Evolutionary conservation across 2,113 vertebrate species (phyloP), one percentile per base, ranked within the genome.

Genomic region (Fukomys damarensis): DNA sequence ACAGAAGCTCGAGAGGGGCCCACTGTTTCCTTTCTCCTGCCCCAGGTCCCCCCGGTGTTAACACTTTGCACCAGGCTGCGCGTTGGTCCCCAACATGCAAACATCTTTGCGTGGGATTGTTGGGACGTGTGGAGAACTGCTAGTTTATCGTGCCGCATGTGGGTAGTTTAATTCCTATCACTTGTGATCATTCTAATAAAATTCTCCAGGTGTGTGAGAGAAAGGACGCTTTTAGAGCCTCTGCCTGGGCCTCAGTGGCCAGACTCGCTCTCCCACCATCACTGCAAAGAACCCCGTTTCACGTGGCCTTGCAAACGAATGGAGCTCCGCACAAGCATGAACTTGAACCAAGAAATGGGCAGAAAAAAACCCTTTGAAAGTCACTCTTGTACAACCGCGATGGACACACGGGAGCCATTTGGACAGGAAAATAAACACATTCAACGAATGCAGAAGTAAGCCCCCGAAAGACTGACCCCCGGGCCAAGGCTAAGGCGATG

Each of bases 341-440:
- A 8, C 59, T 76, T 32, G 30, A 95, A 61, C 26, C 72, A 87
- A 92, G 26, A 54, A 65, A 79, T 3, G 65, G 68, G 7, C 6
- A 35, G 35, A 63, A 66, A 70, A 63, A 9, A 66, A 49, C 46
- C 26, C 56, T n/a, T 70, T 91, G 56, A 89, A 86, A 96, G 80
- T 14, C 89, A 93, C 89, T 86, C 19, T 92, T 94, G 91, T 68
- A 92, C 10, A 77, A 22, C 66, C 77, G 58, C 58, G 84, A 95
- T 38, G 87, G 86, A 94, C 84, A 94, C 3, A 13, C 14, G 56
- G 89, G 89, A 65, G 86, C 87, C 76, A 96, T 85, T 58, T 88
- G 83, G 89, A 88, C 9, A 81, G 68, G 90, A 92, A 97, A 97
- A 77, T 96, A 95, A 96, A 95, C 96, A 97, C 96, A 96, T 93